Evolutionary conservation across 2,113 vertebrate genomes (phyloP), one percentile per base, ranked within the genome.

Genomic region (Silurus asotus): DNA sequence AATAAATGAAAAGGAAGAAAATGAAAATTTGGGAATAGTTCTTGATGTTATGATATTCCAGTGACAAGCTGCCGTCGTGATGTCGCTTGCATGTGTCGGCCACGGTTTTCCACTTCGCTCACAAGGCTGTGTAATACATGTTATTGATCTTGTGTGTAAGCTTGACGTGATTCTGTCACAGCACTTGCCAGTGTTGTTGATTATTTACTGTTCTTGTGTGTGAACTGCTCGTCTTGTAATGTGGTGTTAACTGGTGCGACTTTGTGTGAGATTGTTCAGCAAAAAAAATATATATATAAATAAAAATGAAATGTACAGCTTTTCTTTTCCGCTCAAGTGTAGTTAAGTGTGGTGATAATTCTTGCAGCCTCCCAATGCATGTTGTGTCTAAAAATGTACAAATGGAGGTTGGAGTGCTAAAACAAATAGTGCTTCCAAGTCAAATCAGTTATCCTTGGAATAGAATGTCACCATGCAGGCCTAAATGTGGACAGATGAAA

Each of bases 71-170:
- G 88, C 88, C 59, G n/a, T 84, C 70, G 77, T 77, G 77, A 77
- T 62, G 80, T 87, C 61, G 85, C 86, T 51, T 87, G 88, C 88
- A 87, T 89, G 84, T 25, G 49, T 86, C 55, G 84, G 69, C 87
- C 58, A 64, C 37, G 85, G 82, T 84, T 65, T 37, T 81, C 75
- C 88, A 87, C 86, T 76, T 37, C 53, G 88, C 88, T 87, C 82
- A 82, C 37, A 45, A 83, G 6, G 87, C 45, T 88, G 82, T 58
- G 76, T 85, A 55, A 83, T 85, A 62, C 62, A n/a, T 85, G 81
- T 78, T 5, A 23, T 59, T 80, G 69, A 9, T 81, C 56, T 77
- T 83, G 53, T 83, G 77, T 87, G 77, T 61, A 25, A 72, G 67
- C 82, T 84, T 20, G 79, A 56, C 86, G 77, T 77, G 72, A 80